Conservation (phyloP, 2,888 invertebrate species). For the Theretra japonica region DNA sequence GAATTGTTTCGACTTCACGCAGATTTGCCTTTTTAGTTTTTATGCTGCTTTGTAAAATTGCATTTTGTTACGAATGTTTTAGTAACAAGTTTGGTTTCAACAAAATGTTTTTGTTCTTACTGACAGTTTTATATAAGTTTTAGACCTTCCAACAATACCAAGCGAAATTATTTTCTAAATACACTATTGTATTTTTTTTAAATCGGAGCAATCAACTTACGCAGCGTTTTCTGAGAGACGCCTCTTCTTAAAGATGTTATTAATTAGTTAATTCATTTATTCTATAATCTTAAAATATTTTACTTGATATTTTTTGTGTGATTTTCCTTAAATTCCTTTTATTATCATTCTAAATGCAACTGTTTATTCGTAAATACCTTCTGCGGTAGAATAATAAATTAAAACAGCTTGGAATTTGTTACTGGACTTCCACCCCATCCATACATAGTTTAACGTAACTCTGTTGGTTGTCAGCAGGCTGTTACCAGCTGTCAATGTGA, state of each 20-base stretch:
- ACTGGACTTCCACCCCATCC: neutral
- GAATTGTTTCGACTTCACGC: neutral
- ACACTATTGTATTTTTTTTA: neutral
- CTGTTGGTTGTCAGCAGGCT: slow-evolving; percentile 4
- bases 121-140: slow-evolving; percentile 15
- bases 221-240: too few species aligned
- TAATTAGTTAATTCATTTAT: too few species aligned
- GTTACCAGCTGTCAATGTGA: slow-evolving; percentile 11
- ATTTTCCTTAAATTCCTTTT: too few species aligned
- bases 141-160: neutral
- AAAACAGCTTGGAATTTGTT: too few species aligned
- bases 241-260: too few species aligned
- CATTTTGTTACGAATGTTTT: neutral
- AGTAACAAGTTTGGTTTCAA: neutral
- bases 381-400: too few species aligned
- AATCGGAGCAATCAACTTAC: neutral
- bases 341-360: too few species aligned
- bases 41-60: slow-evolving; percentile 13
- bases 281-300: too few species aligned
- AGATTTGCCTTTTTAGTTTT: neutral
- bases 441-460: neutral
- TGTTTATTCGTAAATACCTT: too few species aligned
- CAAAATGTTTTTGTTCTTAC: slow-evolving; percentile 14
- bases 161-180: neutral
- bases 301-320: too few species aligned